A percentile compares a stretch with the other conserved stretches of the same genome.
Conservation (phyloP, 2,888 invertebrate genomes). For the Xestia xanthographa region DNA sequence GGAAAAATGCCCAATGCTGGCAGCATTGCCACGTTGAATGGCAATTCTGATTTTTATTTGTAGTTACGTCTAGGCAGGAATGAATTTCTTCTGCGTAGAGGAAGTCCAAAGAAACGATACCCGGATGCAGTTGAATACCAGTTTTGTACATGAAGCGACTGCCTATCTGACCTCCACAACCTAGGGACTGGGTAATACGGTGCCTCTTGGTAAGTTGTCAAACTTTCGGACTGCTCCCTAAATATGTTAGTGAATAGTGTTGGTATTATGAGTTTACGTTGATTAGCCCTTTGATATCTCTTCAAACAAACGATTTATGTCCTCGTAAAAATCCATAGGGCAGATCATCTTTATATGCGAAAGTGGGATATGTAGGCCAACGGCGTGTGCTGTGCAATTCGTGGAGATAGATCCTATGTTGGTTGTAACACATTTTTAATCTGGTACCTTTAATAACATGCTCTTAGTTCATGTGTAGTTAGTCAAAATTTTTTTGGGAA, state of each 20-base stretch:
- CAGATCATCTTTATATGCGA: not conserved
- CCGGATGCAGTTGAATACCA: not conserved
- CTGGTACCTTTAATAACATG: not conserved
- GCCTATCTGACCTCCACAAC: too few species aligned
- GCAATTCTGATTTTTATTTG: too few species aligned
- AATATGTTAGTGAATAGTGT: not conserved
- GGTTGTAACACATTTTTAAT: not conserved
- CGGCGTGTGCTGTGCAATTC: not conserved
- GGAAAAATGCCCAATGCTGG: too few species aligned
- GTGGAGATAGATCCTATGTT: too few species aligned
- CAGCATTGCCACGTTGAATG: too few species aligned
- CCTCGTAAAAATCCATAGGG: constrained; percentile 33
- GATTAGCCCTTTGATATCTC: constrained; percentile 13
- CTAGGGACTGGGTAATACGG: not conserved
- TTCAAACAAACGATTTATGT: constrained; percentile 41
- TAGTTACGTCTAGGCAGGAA: too few species aligned
- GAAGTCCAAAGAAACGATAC: too few species aligned
- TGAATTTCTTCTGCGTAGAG: too few species aligned
- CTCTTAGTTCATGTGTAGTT: not conserved
- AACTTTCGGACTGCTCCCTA: not conserved
- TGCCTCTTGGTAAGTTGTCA: too few species aligned
- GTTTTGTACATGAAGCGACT: not conserved
- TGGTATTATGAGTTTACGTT: constrained; percentile 1
- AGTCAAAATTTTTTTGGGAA: not conserved
- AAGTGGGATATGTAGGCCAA: constrained; percentile 14